These are phyloP conservation scores for Colius striatus DNA, from an alignment of 2,113 vertebrate species.

Conservation along the genomic window DNA sequence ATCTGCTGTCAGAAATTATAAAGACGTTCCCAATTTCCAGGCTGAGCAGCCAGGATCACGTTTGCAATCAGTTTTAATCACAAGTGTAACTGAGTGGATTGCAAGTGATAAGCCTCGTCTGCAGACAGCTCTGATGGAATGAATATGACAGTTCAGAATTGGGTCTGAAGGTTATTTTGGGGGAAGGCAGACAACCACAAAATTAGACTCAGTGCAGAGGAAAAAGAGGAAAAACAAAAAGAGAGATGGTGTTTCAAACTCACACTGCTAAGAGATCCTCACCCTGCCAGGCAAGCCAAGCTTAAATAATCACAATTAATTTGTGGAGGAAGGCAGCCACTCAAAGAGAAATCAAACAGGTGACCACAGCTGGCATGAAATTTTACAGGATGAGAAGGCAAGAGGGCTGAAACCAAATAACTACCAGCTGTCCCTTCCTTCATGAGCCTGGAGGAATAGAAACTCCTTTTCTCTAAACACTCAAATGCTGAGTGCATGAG, in stretches of 20 bases:
- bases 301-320: constrained; percentile 79
- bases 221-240: constrained; percentile 27
- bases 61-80: constrained; percentile 74
- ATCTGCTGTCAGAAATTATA: constrained; percentile 59
- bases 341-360: constrained; percentile 72
- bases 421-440: not conserved
- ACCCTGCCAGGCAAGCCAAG: constrained; percentile 44
- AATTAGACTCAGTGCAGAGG: constrained; percentile 48
- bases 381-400: constrained; percentile 30
- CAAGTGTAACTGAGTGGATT: constrained; percentile 57
- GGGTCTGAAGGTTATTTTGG: constrained; percentile 49
- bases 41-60: constrained; percentile 46
- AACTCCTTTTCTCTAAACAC: not conserved
- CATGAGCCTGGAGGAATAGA: not conserved
- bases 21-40: constrained; percentile 51
- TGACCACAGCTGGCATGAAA: constrained; percentile 71
- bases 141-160: constrained; percentile 65
- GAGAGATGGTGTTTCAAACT: constrained; percentile 17
- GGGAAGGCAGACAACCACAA: constrained; percentile 57
- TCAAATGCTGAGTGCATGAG: not conserved
- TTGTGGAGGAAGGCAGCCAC: constrained; percentile 60
- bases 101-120: constrained; percentile 22
- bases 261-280: not conserved
- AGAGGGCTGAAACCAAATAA: constrained; percentile 4
- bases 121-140: constrained; percentile 57